Conservation (phyloP, 2,888 invertebrate genomes). For the Trissonchulus latispiculum region DNA sequence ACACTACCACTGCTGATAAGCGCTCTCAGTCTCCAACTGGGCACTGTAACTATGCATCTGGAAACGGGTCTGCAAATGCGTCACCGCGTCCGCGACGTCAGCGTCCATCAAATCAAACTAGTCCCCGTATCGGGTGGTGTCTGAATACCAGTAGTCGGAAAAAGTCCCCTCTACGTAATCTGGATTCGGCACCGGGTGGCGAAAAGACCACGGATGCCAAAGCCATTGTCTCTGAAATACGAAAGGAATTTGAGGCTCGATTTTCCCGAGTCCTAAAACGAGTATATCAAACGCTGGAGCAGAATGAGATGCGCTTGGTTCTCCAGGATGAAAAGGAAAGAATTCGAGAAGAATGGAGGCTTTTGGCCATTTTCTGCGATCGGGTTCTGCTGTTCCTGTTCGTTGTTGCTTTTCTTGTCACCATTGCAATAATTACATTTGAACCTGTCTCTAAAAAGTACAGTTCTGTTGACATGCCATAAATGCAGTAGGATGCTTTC, state of each 20-base stretch:
- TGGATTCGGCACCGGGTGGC: too few species aligned
- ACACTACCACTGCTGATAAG: not conserved
- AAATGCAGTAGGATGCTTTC: too few species aligned
- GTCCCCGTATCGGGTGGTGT: not conserved
- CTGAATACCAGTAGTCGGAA: not conserved
- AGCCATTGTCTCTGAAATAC: not conserved
- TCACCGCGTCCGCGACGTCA: not conserved
- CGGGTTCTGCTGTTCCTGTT: conserved; percentile 61
- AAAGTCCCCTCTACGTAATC: not conserved
- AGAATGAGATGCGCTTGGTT: conserved; percentile 37
- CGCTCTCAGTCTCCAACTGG: not conserved
- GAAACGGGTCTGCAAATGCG: not conserved
- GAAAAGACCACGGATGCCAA: not conserved
- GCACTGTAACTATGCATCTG: not conserved
- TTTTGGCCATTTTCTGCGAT: conserved; percentile 39
- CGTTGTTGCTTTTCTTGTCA: conserved; percentile 62
- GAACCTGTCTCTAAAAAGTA: too few species aligned
- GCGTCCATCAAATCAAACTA: not conserved
- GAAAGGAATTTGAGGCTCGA: conserved; percentile 36
- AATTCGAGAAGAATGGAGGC: conserved; percentile 28
- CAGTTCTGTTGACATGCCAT: too few species aligned
- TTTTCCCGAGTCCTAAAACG: conserved; percentile 38
- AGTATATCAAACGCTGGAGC: conserved; percentile 39
- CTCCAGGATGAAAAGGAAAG: conserved; percentile 38
- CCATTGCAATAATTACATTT: conserved; percentile 64